Evolutionary conservation across 1,140 invertebrate species (phyloP).

Genomic region (Dinoponera quadriceps): DNA sequence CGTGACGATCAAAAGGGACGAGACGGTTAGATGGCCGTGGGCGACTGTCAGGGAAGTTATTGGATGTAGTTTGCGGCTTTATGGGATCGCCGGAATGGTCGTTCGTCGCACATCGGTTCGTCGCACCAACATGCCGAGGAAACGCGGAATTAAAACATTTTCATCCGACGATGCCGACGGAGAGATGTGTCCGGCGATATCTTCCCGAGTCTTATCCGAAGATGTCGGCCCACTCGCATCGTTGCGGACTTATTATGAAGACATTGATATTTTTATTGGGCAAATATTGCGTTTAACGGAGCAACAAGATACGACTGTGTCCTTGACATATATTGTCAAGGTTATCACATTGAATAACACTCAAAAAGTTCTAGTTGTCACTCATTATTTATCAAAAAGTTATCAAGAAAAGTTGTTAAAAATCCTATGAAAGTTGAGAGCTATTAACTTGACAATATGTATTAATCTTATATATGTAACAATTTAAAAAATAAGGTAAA

Average conservation of each 20-base stretch:
- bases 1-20: constrained; percentile 43
- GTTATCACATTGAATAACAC: too few relatives aligned
- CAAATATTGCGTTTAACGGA: not conserved
- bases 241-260: not conserved
- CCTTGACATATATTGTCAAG: too few relatives aligned
- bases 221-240: not conserved
- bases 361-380: too few relatives aligned
- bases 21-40: constrained; percentile 11
- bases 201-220: not conserved
- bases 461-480: too few relatives aligned
- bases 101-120: constrained; percentile 60
- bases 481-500: too few relatives aligned
- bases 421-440: too few relatives aligned
- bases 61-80: constrained; percentile 72
- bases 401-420: too few relatives aligned
- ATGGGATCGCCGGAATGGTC: constrained; percentile 69
- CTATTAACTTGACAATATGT: too few relatives aligned
- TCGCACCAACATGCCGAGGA: constrained; percentile 57
- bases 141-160: constrained; percentile 68
- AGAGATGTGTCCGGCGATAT: not conserved
- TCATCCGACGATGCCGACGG: constrained; percentile 16
- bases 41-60: constrained; percentile 70
- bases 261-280: constrained; percentile 51
- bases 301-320: not conserved
- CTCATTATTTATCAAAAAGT: too few relatives aligned